Evolutionary conservation across 2,888 invertebrate species (phyloP).

Genomic region (Gortyna flavago): DNA sequence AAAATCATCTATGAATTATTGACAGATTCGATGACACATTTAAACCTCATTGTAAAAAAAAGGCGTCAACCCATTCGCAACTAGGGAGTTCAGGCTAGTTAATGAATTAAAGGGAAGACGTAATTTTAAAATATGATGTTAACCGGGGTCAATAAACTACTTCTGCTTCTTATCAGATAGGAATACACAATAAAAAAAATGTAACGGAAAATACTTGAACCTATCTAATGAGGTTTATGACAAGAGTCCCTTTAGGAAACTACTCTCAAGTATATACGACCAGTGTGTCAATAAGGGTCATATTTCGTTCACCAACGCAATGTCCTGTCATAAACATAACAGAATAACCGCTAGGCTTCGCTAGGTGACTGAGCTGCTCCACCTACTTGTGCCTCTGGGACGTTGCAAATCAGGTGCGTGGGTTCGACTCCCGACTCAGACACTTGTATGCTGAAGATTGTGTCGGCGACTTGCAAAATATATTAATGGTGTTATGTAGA

Average conservation of each 20-base stretch:
- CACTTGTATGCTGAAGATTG: slow-evolving; percentile 78
- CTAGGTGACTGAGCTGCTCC: slow-evolving; percentile 74
- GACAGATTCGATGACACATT: neutral
- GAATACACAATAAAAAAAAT: neutral
- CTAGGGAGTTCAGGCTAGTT: neutral
- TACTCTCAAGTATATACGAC: neutral
- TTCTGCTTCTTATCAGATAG: no score
- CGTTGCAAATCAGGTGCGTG: slow-evolving; percentile 88
- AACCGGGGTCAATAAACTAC: neutral
- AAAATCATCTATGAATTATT: neutral
- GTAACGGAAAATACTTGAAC: neutral
- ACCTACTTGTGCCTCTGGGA: slow-evolving; percentile 77
- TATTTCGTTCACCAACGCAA: slow-evolving; percentile 16
- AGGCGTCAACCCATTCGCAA: neutral
- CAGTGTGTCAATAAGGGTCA: neutral
- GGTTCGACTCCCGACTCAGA: slow-evolving; percentile 80
- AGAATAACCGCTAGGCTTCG: slow-evolving; percentile 68
- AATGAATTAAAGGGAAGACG: neutral
- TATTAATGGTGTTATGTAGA: slow-evolving; percentile 81
- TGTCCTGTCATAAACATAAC: slow-evolving; percentile 50
- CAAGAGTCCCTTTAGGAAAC: neutral
- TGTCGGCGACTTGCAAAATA: slow-evolving; percentile 80
- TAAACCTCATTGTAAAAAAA: neutral
- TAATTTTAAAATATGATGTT: neutral
- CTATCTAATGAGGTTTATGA: no score